A percentile compares a stretch with the other conserved stretches of the same genome.
These are phyloP conservation scores for Grapholita molesta DNA, from an alignment of 1,140 invertebrate species.

Conservation along the genomic window DNA sequence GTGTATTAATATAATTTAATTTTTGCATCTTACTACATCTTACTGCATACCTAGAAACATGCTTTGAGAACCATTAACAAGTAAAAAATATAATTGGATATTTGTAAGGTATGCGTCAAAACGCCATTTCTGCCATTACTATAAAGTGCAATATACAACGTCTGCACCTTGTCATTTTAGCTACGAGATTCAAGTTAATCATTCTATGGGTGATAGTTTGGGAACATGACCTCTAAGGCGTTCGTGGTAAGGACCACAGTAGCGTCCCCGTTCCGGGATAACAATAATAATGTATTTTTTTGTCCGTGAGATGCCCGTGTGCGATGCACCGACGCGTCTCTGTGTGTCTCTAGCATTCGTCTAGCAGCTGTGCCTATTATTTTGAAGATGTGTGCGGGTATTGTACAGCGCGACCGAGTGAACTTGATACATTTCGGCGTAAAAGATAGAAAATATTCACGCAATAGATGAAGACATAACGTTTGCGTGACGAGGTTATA, in stretches of 20 bases:
- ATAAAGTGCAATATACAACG: slow-evolving; percentile 27
- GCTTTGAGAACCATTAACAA: not conserved
- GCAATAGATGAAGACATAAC: slow-evolving; percentile 40
- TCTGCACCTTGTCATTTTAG: slow-evolving; percentile 25
- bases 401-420: slow-evolving; percentile 25
- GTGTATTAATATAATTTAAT: not conserved
- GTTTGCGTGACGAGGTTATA: slow-evolving; percentile 56
- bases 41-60: not conserved
- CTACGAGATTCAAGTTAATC: slow-evolving; percentile 72
- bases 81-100: not conserved
- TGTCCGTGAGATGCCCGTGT: slow-evolving; percentile 65
- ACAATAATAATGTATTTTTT: slow-evolving; percentile 76
- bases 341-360: slow-evolving; percentile 57
- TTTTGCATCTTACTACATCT: no score
- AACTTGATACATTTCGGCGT: slow-evolving; percentile 40
- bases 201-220: slow-evolving; percentile 29
- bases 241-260: slow-evolving; percentile 24
- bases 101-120: not conserved
- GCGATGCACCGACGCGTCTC: slow-evolving; percentile 63
- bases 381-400: slow-evolving; percentile 35
- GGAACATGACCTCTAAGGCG: not conserved
- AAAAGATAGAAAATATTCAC: slow-evolving; percentile 21
- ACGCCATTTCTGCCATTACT: slow-evolving; percentile 8
- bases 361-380: slow-evolving; percentile 74
- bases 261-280: slow-evolving; percentile 62